Base-by-base conservation (phyloP, 2,797 vertebrate genomes). In the Silurus aristotelis region DNA sequence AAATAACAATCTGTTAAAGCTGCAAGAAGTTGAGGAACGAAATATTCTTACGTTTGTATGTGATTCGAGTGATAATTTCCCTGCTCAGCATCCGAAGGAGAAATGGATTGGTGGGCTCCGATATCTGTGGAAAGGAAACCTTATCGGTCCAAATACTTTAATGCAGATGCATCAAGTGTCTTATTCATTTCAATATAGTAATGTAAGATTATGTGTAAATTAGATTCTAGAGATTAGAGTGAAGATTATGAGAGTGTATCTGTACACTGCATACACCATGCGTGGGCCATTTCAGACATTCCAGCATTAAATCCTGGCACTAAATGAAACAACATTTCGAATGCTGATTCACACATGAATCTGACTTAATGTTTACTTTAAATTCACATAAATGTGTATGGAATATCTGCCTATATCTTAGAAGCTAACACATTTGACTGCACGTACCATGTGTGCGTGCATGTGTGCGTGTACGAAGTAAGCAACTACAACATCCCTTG, bases 1-100 rank as follows among this genome's bases (percentile, higher is more conserved):
- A 20, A 43, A 38, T 12, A 0, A 9, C 6, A 38, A 25, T 64
- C 12, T 38, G 38, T 56, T 43, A 25, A 48, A 61, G 12, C 19
- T n/a, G 20, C 9, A 60, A 9, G 19, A 31, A 12, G 31, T 43
- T 61, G n/a, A 38, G 43, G 17, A 71, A 83, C 15, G 52, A 52
- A 64, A 25, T 10, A 71, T 22, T 82, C 97, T 97, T 97, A 99
- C 97, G 97, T 95, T 98, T 99, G 92, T 99, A 99, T 1, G 97
- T 99, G 95, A 99, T 99, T 96, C 97, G 97, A 6, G 97, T 99
- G 92, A 99, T 97, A 91, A 97, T 99, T 94, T 98, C 98, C 96
- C 98, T 97, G 93, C 97, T 98, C 89, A 99, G 96, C 97, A 99
- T 98, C 89, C 97, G 97, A 93, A 98, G 98, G 92, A 99, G 96